Percentiles rank a stretch among this genome's conserved stretches.
phyloP scores from a whole-genome alignment of 2,888 invertebrate species.

The Teleogryllus oceanicus region DNA sequence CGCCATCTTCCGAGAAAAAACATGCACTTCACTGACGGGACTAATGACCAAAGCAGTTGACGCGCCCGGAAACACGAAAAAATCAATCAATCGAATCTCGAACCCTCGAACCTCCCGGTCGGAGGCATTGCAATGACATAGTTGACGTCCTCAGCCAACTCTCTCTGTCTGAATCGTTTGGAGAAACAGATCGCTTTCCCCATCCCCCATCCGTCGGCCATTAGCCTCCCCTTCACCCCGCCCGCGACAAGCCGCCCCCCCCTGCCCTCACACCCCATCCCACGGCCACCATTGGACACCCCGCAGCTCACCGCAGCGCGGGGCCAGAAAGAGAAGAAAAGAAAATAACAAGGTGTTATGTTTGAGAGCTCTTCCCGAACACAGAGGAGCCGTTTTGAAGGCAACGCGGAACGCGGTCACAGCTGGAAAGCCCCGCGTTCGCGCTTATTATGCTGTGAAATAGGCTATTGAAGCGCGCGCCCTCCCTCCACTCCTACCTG shows the following conservation, averaged over 20 bases:
- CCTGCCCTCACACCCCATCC: not conserved
- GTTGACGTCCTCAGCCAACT: no score
- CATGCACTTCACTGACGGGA: no score
- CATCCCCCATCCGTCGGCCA: not conserved
- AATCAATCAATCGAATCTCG: no score
- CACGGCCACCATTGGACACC: not conserved
- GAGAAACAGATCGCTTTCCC: no score
- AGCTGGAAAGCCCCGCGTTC: not conserved
- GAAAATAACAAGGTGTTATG: conserved; percentile 18
- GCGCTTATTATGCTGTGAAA: conserved; percentile 18
- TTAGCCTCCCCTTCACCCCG: not conserved
- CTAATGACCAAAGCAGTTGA: no score
- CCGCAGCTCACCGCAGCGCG: not conserved
- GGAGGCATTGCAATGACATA: no score
- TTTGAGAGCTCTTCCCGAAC: not conserved
- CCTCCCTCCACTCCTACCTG: not conserved
- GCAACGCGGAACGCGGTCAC: not conserved
- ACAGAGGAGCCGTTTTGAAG: not conserved
- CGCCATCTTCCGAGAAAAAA: no score
- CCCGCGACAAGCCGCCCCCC: not conserved
- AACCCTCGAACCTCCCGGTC: no score
- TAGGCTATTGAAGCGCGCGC: conserved; percentile 1
- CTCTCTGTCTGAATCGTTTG: no score
- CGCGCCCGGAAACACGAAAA: no score
- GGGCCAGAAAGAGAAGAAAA: not conserved